Evolutionary conservation across 2,888 invertebrate genomes (phyloP), one percentile per base, ranked within the genome.

Genomic region (Cotesia congregata): DNA sequence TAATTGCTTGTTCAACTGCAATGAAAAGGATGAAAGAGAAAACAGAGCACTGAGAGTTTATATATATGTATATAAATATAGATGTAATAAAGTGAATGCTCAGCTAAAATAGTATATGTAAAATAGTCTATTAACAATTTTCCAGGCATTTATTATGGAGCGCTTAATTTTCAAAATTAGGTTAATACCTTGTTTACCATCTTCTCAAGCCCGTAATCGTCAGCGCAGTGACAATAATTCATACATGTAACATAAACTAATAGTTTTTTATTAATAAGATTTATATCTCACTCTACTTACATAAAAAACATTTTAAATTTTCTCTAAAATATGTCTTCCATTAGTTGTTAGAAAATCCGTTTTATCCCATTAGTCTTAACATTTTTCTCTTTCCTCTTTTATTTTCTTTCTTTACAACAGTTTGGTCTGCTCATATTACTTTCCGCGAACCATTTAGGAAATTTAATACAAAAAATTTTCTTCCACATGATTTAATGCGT

Each of bases 151-250:
- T 70, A 70, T 70, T 60, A 60, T 60, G 1, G 7, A 62, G 77
- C 69, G 61, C 76, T 72, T 74, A 73, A 72, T 72, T 71, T 74
- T 65, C 77, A 78, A 83, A 86, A 83, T 76, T 82, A 80, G 84
- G 84, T 85, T 85, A 86, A 86, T 83, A 83, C 83, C 82, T 83
- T 85, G 82, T 85, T 85, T 84, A 84, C 81, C 78, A 77, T 81
- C 62, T 60, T 83, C 78, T 81, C 77, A 82, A 78, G 80, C 80
- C 77, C 78, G 82, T 84, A 84, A 83, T 85, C 83, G 77, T 77
- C 40, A 65, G 2, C 3, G 30, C 30, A 50, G 2, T 50, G 9
- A 50, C 7, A 50, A 50, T 50, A 50, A 50, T 50, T 50, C 12
- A 50, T 50, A 50, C 7, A 50, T 15, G 20, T 5, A 20, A n/a